Evolutionary conservation across 1,140 invertebrate species (phyloP).

Genomic region (Orius laevigatus): DNA sequence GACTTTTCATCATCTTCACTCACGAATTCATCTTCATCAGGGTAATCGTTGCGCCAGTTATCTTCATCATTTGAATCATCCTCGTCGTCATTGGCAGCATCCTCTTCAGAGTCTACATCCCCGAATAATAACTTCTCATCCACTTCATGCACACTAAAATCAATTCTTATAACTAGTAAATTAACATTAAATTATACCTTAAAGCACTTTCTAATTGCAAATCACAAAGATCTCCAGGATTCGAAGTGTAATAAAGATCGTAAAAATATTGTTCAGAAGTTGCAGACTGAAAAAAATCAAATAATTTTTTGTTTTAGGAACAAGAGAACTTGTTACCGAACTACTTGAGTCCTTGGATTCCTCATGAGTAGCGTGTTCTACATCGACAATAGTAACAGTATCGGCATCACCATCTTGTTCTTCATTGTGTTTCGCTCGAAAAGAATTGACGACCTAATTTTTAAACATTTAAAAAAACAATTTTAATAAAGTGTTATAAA

Average conservation of each 20-base stretch:
- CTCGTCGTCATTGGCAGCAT: slow-evolving; percentile 19
- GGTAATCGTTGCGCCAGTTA: slow-evolving; percentile 26
- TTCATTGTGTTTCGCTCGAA: slow-evolving; percentile 11
- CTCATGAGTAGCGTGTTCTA: slow-evolving; percentile 14
- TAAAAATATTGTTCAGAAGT: slow-evolving; percentile 14
- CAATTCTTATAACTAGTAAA: not conserved
- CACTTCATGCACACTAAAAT: slow-evolving; percentile 11
- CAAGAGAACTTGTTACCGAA: slow-evolving; percentile 13
- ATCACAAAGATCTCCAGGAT: slow-evolving; percentile 13
- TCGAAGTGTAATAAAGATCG: slow-evolving; percentile 15
- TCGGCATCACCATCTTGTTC: not conserved
- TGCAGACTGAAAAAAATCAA: slow-evolving; percentile 2
- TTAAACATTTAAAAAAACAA: no score
- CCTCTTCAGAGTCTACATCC: slow-evolving; percentile 9
- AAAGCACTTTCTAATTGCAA: slow-evolving; percentile 11
- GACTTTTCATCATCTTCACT: not conserved
- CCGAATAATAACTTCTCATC: slow-evolving; percentile 13
- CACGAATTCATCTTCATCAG: slow-evolving; percentile 25
- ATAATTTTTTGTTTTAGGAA: slow-evolving; percentile 7
- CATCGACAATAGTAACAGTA: slow-evolving; percentile 16
- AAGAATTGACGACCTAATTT: slow-evolving; percentile 19
- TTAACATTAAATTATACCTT: slow-evolving; percentile 10
- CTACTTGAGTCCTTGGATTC: slow-evolving; percentile 15
- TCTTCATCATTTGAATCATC: slow-evolving; percentile 27
- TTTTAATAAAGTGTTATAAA: no score